Conservation (phyloP, 2,888 invertebrate genomes). For the Epinotia ramella region DNA sequence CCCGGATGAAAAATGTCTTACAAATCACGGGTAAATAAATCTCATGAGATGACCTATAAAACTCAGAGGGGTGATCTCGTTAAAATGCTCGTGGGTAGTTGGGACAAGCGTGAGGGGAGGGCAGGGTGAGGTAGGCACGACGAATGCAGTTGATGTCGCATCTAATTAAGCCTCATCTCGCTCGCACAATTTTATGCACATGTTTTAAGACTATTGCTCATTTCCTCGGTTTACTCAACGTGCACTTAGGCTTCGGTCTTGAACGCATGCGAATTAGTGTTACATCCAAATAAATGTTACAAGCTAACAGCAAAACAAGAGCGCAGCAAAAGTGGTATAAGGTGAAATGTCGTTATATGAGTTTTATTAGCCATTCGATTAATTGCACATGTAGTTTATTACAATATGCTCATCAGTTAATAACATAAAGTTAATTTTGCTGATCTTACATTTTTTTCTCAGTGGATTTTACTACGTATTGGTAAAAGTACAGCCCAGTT, state of each 20-base stretch:
- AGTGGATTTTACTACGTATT: too few species aligned
- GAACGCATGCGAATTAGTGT: not conserved
- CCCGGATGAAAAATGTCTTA: constrained; percentile 70
- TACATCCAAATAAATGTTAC: constrained; percentile 1
- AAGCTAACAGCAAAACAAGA: not conserved
- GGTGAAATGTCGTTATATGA: too few species aligned
- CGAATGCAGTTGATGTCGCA: constrained; percentile 61
- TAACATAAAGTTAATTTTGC: too few species aligned
- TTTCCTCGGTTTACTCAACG: constrained; percentile 20
- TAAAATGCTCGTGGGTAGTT: constrained; percentile 80
- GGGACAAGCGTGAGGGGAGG: constrained; percentile 60
- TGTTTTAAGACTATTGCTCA: constrained; percentile 58
- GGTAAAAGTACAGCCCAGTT: too few species aligned
- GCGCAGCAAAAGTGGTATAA: not conserved
- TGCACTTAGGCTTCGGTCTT: not conserved
- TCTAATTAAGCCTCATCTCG: constrained; percentile 80
- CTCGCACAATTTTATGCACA: constrained; percentile 74
- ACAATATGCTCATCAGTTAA: too few species aligned
- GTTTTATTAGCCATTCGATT: too few species aligned
- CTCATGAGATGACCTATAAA: constrained; percentile 79
- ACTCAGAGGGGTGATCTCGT: constrained; percentile 76
- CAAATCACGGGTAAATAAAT: constrained; percentile 78
- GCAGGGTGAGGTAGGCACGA: constrained; percentile 48
- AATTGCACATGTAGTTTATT: too few species aligned
- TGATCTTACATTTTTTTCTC: too few species aligned